phyloP scores from a whole-genome alignment of 2,888 invertebrate species.

The Chrysodeixis includens region DNA sequence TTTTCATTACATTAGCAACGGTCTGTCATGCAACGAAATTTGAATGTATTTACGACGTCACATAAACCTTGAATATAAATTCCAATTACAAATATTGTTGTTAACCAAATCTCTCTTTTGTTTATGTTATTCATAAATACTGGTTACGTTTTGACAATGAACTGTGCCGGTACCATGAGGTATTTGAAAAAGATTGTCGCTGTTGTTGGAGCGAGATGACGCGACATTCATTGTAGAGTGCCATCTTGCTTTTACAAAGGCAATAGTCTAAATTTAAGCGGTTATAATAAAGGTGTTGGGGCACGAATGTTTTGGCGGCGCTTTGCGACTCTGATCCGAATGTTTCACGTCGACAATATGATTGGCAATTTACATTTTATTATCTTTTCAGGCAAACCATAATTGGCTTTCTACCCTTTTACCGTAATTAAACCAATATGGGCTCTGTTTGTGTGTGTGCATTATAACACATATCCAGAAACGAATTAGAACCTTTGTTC shows the following conservation, averaged over 20 bases:
- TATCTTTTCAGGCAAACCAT: constrained; percentile 60
- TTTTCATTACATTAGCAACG: neutral
- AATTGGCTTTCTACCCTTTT: constrained; percentile 62
- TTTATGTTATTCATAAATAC: constrained; percentile 47
- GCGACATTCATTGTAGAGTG: no score
- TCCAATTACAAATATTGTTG: constrained; percentile 31
- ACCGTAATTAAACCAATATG: constrained; percentile 55
- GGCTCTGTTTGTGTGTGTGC: constrained; percentile 19
- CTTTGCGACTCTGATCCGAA: constrained; percentile 56
- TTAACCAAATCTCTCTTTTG: constrained; percentile 33
- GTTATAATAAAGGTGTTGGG: neutral
- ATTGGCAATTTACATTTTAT: constrained; percentile 73
- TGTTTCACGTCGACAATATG: constrained; percentile 61
- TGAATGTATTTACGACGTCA: constrained; percentile 23
- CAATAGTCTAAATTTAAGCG: no score
- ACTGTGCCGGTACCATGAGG: neutral
- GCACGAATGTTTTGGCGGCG: constrained; percentile 46
- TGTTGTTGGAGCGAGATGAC: no score
- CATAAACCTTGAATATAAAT: constrained; percentile 29
- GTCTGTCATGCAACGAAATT: constrained; percentile 5
- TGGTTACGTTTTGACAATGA: constrained; percentile 40
- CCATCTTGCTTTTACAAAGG: no score
- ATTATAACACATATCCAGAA: constrained; percentile 36
- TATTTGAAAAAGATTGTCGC: no score
- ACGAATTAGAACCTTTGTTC: constrained; percentile 19